Base-by-base conservation (phyloP, 2,888 invertebrate genomes). In the Caradrina clavipalpis region DNA sequence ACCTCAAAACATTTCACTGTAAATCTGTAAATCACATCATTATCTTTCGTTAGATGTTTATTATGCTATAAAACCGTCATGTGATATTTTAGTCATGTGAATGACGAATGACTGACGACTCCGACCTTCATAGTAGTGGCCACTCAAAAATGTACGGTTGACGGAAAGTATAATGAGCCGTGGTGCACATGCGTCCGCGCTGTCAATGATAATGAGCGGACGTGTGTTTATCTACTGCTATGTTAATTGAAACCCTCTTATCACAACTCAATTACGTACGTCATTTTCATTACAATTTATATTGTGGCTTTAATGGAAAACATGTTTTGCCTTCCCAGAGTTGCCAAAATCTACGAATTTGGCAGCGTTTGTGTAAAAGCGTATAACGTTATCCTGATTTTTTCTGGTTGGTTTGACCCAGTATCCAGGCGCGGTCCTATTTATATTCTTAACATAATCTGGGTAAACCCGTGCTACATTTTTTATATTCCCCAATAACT, bases 221-320 rank as follows among this genome's bases (percentile, higher is more conserved):
- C 67, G 56, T 68, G 50, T 66, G 47, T 64, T 76, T 83, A 76
- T 80, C 73, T 71, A 57, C 68, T 64, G 50, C 59, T 61, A 39
- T 72, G 73, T 74, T 73, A 80, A 80, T 81, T 81, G 65, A 76
- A 80, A 68, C 62, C 26, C 64, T 72, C 22, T 69, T 76, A 80
- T 72, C 67, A 47, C 51, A 59, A 35, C 45, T 17, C 55, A 49
- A 22, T 57, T 71, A 45, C 62, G 21, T 62, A 56, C 74, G 53
- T 67, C 55, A 66, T 71, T 69, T 63, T 56, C 65, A 70, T 67
- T 62, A 67, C 6, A 55, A 49, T 22, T 50, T 54, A 67, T 51
- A 42, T 59, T 5, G 59, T 51, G 17, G 45, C 13, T 39, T 11
- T 56, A 69, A 69, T 51, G 39, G 51, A 22, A 68, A 64, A 55